Base-by-base conservation (phyloP, 1,140 invertebrate genomes). In the Habropoda laboriosa region DNA sequence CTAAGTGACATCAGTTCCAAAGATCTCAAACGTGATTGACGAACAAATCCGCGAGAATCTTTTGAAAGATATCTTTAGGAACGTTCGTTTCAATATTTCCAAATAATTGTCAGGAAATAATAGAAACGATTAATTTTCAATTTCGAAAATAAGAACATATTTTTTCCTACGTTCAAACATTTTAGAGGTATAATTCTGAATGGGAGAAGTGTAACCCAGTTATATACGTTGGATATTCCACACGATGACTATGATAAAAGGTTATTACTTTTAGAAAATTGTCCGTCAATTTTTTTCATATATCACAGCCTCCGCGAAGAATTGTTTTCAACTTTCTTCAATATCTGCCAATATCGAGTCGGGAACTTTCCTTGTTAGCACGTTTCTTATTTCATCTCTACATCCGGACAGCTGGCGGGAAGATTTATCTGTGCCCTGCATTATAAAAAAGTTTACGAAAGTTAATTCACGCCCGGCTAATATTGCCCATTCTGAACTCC, bases 361-460 rank as follows among this genome's bases (percentile, higher is more conserved):
- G 55, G 13, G 30, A 76, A 76, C 61, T 76, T 76, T 76, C 51
- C 73, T 76, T 76, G 73, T 76, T 76, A 76, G 61, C 51, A 51
- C 73, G 73, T 76, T 76, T 76, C 73, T 76, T 76, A 76, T 76
- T 76, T 76, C 73, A 67, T 42, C 63, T 32, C 49, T 64, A 3
- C 21, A 2, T 24, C 73, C 57, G 49, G 73, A 67, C 73, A 76
- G 73, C 73, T 76, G 73, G 38, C 63, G 49, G 3, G 38, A 8
- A 57, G 63, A 76, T 76, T 76, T 76, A 76, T 76, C 13, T 42
- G n/a, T 61, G 64, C 13, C 40, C 7, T 30, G 51, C 24, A 55
- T 73, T 73, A 68, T 63, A 79, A 67, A 78, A 75, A 82, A 81
- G 27, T 49, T 51, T 0, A 21, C 30, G 74, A 53, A 83, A 82